Evolutionary conservation across 2,888 invertebrate species (phyloP).

Genomic region (Dynastes grantii): DNA sequence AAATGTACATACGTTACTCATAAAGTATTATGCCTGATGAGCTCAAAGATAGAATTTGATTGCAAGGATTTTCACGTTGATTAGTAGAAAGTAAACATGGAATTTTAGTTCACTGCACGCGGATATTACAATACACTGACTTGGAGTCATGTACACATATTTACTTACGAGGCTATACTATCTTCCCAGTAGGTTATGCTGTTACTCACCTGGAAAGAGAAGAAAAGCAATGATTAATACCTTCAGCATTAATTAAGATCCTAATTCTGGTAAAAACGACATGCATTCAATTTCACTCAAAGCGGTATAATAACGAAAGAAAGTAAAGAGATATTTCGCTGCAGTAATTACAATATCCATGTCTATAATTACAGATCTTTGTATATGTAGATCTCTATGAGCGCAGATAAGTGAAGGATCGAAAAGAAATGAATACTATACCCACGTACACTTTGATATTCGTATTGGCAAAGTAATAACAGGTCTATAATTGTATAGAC

Average conservation of each 20-base stretch:
- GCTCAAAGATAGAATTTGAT: too few relatives aligned
- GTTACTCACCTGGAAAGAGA: slow-evolving; percentile 8
- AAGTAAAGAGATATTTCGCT: background rate
- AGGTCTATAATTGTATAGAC: too few relatives aligned
- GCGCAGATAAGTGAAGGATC: too few relatives aligned
- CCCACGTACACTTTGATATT: too few relatives aligned
- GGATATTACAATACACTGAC: background rate
- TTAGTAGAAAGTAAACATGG: slow-evolving; percentile 17
- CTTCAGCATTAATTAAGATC: slow-evolving; percentile 14
- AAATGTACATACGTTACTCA: too few relatives aligned
- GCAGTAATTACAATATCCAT: too few relatives aligned
- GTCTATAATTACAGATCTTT: too few relatives aligned
- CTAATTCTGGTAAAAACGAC: background rate
- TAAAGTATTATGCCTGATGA: too few relatives aligned
- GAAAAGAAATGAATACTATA: too few relatives aligned
- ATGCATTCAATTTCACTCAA: slow-evolving; percentile 11
- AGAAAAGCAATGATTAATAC: slow-evolving; percentile 27
- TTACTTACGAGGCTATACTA: background rate
- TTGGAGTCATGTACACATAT: background rate
- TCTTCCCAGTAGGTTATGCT: background rate
- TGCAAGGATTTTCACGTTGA: background rate
- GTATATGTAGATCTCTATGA: too few relatives aligned
- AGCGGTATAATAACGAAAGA: background rate
- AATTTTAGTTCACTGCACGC: background rate
- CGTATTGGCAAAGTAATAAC: too few relatives aligned